Percentiles rank a stretch among this genome's conserved stretches.
These are phyloP conservation scores for Eupeodes corollae DNA, from an alignment of 1,140 invertebrate genomes.

Conservation along the genomic window DNA sequence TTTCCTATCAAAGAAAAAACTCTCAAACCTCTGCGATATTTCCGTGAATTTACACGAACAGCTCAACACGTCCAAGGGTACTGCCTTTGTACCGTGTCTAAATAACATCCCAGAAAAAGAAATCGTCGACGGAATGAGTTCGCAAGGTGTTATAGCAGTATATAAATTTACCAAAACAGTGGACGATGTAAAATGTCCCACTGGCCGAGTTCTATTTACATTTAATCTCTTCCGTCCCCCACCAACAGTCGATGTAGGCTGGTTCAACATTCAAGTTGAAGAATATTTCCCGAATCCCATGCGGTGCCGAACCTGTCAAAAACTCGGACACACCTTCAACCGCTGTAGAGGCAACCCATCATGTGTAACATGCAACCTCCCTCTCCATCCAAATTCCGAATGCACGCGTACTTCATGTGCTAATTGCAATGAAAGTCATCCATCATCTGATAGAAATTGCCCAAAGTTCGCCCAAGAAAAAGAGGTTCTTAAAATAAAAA, in stretches of 20 bases:
- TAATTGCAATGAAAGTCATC: too few relatives aligned
- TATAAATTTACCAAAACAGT: too few relatives aligned
- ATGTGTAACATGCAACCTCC: too few relatives aligned
- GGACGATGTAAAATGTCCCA: not conserved
- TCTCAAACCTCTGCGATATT: conserved; percentile 5
- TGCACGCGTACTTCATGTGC: too few relatives aligned
- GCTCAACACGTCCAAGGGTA: conserved; percentile 6
- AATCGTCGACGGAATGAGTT: conserved; percentile 7
- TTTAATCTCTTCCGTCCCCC: not conserved
- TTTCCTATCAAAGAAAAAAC: not conserved
- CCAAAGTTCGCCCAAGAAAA: too few relatives aligned
- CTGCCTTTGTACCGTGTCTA: conserved; percentile 2
- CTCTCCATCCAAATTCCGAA: too few relatives aligned
- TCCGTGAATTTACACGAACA: conserved; percentile 4
- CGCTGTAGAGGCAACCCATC: too few relatives aligned
- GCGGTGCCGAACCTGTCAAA: not conserved
- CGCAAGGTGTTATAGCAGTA: conserved; percentile 3
- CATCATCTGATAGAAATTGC: too few relatives aligned
- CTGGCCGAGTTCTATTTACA: not conserved
- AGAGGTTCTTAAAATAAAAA: too few relatives aligned
- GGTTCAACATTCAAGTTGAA: not conserved
- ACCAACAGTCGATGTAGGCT: not conserved
- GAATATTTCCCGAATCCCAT: not conserved
- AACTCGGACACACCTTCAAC: not conserved
- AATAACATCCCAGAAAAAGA: conserved; percentile 7